Base-by-base conservation (phyloP, 2,113 vertebrate genomes). In the Morone saxatilis region DNA sequence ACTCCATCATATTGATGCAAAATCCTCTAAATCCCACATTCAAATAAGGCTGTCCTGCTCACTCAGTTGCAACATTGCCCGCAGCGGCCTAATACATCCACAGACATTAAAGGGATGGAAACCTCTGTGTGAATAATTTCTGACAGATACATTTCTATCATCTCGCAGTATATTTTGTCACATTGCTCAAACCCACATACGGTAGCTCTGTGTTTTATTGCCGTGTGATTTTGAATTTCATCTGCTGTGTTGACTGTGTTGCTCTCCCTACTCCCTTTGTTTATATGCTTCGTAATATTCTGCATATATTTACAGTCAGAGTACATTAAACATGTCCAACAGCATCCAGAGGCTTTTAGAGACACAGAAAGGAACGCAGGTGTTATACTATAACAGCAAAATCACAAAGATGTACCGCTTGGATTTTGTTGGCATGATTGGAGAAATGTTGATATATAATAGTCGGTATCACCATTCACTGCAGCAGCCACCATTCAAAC, bases 401-500 rank as follows among this genome's bases (percentile, higher is more conserved):
- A 84, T 78, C 61, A 71, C 47, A 71, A 41, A 22, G 16, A 16
- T 0, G 0, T 7, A 41, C 6, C 19, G 41, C 78, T 75, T 76
- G 57, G 47, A 20, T 74, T 72, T 22, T 65, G 45, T 14, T n/a
- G 56, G 51, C 16, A 40, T 56, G 56, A 79, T 50, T 20, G 20
- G 20, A 78, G 40, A 71, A 56, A 83, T 50, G 57, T 63, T 51
- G 57, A 65, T 25, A 7, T 41, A 51, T 63, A 71, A 76, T 16
- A 51, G 54, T 47, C 4, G 1, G n/a, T 38, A 63, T 79, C n/a
- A 25, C 4, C 47, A 53, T 47, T 67, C 47, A 12, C 63, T 17
- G 51, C 67, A 62, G 59, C 59, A 31, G 65, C 25, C 59, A n/a
- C 19, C 80, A 25, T 62, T 78, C 68, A 70, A 2, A 85, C 17